Evolutionary conservation across 2,797 vertebrate species (phyloP).

Genomic region (Helarctos malayanus): DNA sequence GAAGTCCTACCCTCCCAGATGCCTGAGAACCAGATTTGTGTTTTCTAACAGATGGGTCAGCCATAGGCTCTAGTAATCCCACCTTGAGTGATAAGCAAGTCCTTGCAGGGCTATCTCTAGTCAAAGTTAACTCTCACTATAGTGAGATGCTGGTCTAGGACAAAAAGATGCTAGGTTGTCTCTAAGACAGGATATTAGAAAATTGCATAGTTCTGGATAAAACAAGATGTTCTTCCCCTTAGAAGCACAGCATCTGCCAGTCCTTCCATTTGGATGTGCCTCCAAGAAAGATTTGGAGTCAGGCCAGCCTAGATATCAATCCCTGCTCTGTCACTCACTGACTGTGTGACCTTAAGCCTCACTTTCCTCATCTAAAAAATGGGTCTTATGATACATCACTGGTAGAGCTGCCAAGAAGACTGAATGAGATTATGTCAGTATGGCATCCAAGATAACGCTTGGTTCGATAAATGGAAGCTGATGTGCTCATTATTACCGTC

Average conservation of each 20-base stretch:
- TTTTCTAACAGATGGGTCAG: not conserved
- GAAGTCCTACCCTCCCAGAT: not conserved
- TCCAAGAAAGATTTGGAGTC: not conserved
- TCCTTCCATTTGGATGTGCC: not conserved
- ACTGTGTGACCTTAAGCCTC: not conserved
- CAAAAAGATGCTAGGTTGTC: not conserved
- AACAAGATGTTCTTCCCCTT: conserved; percentile 25
- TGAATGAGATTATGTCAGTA: not conserved
- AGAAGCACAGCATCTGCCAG: not conserved
- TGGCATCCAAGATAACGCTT: fast-evolving
- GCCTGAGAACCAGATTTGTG: not conserved
- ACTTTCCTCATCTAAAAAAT: not conserved
- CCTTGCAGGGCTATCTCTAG: not conserved
- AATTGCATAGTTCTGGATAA: not conserved
- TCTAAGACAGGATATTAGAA: not conserved
- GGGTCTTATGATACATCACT: not conserved
- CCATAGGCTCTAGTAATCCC: not conserved
- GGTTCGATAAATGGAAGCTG: not conserved
- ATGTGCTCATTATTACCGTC: not conserved
- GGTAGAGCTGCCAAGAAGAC: not conserved
- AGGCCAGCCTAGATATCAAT: not conserved
- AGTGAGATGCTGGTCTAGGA: not conserved
- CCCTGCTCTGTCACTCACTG: not conserved
- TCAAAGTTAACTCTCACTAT: not conserved
- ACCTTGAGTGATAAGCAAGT: not conserved